Evolutionary conservation across 2,113 vertebrate species (phyloP), one percentile per base, ranked within the genome.

Genomic region (Pampusana beccarii): DNA sequence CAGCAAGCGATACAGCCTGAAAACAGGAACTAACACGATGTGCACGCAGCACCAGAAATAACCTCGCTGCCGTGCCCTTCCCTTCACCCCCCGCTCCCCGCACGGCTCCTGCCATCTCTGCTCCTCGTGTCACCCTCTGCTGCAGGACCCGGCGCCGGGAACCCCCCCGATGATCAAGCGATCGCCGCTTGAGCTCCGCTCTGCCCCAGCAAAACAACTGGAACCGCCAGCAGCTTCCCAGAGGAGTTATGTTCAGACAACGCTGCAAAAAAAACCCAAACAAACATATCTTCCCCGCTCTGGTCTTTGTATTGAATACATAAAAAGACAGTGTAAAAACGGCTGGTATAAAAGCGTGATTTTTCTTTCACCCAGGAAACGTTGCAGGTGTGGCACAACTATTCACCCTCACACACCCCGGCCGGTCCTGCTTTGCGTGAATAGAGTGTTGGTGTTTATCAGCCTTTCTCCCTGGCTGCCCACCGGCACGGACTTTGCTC

Each of bases 401-500:
- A 14, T 50, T n/a, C 70, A 40, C 86, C 67, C 69, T 36, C 19
- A 20, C 53, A 13, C 40, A 1, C 48, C 21, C 36, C 1, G 2
- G n/a, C 56, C 8, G 2, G 60, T 5, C 48, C 42, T 2, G 53
- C 74, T 66, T 28, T 72, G 87, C 29, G 48, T 1, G 2, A 31
- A 28, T 29, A 71, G 69, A 51, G 64, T 66, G 92, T 60, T 82
- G 3, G 11, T 65, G 81, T 88, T 93, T 69, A 75, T 82, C 5
- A 62, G 67, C 79, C 46, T 40, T 80, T 77, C 70, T 3, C 84
- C 60, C 75, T 8, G 6, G 88, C 86, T 80, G 88, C 86, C 67
- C 80, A 25, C 46, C 90, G 88, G 75, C 72, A 33, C 28, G 91
- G 90, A 95, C 94, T 95, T 96, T 94, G 79, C 88, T 93, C 89